Evolutionary conservation across 2,888 invertebrate species (phyloP), one percentile per base, ranked within the genome.

Genomic region (Tenodera sinensis): DNA sequence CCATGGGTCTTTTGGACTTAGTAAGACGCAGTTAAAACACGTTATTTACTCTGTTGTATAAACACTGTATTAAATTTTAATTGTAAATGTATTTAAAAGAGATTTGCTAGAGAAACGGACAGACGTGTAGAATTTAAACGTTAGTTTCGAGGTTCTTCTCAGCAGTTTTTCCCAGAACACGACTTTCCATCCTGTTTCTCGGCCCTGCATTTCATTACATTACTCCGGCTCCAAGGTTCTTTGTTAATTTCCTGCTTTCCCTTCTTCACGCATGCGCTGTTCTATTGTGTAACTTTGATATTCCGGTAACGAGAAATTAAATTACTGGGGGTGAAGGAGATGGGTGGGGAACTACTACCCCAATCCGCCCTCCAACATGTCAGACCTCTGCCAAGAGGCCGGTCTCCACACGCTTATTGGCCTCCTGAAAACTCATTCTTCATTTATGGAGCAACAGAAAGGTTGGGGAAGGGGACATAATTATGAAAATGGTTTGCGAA

Each of bases 221-320:
- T 71, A 71, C 54, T 71, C 54, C 54, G 15, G 54, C 83, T 83
- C 83, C 83, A n/a, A 83, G 83, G 83, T 42, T 84, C 42, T 84
- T 84, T 84, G 42, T 42, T 30, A 84, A 30, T 42, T 84, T 84
- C 42, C 42, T 30, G 47, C n/a, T 42, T 84, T 84, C 42, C 42
- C 25, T 84, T 84, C 84, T 85, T 47, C 47, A 85, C 85, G 85
- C 85, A 85, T n/a, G 85, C 85, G 42, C 85, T 47, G 27, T 85
- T 85, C 47, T n/a, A 27, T 28, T 85, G 85, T 27, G 85, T 85
- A 85, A 85, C 85, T 47, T 85, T 85, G 85, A 85, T 85, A 85
- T 85, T 47, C 85, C 27, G 47, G 85, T 28, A 85, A 85, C 85
- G 54, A 85, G 85, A 85, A 85, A 85, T 85, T 85, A 85, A 85